Conservation (phyloP, 2,113 vertebrate species). For the Mellivora capensis region DNA sequence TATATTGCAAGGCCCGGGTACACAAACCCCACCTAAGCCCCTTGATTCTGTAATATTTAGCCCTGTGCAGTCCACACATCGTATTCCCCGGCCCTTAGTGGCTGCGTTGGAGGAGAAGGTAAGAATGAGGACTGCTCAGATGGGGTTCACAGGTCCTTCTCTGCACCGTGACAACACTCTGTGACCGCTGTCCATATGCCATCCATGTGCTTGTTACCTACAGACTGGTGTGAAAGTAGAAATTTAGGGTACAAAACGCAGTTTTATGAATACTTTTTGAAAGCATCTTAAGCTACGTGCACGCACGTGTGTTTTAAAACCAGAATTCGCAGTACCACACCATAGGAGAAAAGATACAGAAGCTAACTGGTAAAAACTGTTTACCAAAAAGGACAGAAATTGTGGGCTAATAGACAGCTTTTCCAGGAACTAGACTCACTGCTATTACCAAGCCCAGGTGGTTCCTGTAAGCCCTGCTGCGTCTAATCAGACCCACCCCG, state of each 20-base stretch:
- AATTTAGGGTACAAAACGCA: background rate
- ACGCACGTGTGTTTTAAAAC: background rate
- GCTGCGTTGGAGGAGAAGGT: background rate
- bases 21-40: background rate
- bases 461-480: background rate
- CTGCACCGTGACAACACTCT: background rate
- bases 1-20: fast-evolving
- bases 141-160: background rate
- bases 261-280: background rate
- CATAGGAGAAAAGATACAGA: background rate
- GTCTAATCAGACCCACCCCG: background rate
- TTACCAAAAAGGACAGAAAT: background rate
- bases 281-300: background rate
- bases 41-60: background rate
- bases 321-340: background rate
- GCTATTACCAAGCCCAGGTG: background rate
- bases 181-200: background rate
- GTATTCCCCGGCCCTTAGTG: background rate
- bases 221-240: background rate
- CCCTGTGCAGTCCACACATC: background rate
- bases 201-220: background rate
- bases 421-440: background rate
- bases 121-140: background rate
- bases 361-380: slow-evolving; percentile 2
- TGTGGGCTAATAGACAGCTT: background rate